Percentiles rank a stretch among this genome's conserved stretches.
Conservation (phyloP, 2,113 vertebrate species). For the Gallinago paraguaiae region DNA sequence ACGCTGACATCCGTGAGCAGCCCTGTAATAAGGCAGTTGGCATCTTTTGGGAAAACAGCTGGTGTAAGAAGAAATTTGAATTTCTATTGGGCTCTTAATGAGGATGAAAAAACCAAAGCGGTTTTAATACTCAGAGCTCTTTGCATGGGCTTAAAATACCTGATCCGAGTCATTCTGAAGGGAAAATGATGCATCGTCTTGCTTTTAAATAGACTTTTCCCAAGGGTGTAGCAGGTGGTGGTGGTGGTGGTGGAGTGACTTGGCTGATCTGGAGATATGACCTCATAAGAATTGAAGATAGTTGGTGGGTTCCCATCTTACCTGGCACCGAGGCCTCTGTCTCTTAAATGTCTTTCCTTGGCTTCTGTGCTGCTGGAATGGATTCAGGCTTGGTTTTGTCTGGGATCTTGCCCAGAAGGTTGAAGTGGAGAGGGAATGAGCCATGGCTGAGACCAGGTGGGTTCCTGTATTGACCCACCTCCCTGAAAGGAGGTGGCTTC, state of each 20-base stretch:
- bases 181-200: background rate
- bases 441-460: background rate
- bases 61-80: background rate
- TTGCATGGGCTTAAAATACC: background rate
- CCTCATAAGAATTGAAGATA: background rate
- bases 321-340: background rate
- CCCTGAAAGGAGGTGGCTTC: background rate
- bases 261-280: background rate
- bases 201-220: background rate
- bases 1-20: background rate
- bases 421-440: background rate
- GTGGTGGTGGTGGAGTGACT: background rate
- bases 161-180: background rate
- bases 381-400: background rate
- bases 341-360: background rate
- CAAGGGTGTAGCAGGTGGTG: background rate
- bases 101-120: background rate
- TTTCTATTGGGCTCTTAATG: slow-evolving; percentile 17
- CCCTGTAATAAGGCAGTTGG: background rate
- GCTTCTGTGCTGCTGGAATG: background rate
- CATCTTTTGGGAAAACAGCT: slow-evolving; percentile 8
- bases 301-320: background rate
- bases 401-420: background rate
- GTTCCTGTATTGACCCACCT: background rate
- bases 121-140: background rate